phyloP scores from a whole-genome alignment of 2,797 vertebrate genomes.

The Gadopsis marmoratus region DNA sequence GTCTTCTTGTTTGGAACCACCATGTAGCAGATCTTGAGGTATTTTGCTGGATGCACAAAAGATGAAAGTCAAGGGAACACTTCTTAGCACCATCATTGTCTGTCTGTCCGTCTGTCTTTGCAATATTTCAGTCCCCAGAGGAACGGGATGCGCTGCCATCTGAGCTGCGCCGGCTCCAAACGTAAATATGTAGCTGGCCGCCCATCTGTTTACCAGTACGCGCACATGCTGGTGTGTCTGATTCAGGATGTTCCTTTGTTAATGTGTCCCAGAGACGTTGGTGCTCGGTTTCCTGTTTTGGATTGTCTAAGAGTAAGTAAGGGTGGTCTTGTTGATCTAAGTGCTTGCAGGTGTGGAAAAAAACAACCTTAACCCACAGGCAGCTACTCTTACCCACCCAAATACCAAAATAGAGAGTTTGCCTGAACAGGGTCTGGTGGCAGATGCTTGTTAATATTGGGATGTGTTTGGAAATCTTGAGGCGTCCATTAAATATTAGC shows the following conservation, averaged over 20 bases:
- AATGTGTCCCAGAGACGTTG: conserved; percentile 25
- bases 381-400: neutral
- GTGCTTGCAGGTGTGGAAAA: neutral
- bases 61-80: neutral
- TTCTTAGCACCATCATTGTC: neutral
- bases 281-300: neutral
- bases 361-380: neutral
- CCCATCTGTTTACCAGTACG: conserved; percentile 20
- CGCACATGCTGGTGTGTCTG: conserved; percentile 24
- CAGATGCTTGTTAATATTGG: neutral
- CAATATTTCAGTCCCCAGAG: neutral
- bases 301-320: neutral
- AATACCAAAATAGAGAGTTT: neutral
- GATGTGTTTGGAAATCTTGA: neutral
- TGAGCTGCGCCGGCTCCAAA: neutral
- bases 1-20: neutral
- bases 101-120: neutral
- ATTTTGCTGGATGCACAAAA: neutral
- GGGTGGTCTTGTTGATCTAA: conserved; percentile 33
- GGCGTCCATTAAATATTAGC: neutral
- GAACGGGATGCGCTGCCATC: neutral
- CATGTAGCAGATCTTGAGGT: too few relatives aligned
- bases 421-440: neutral
- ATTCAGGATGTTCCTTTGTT: conserved; percentile 20
- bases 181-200: neutral